Evolutionary conservation across 2,888 invertebrate species (phyloP).

Genomic region (Pachycephus smyrnensis): DNA sequence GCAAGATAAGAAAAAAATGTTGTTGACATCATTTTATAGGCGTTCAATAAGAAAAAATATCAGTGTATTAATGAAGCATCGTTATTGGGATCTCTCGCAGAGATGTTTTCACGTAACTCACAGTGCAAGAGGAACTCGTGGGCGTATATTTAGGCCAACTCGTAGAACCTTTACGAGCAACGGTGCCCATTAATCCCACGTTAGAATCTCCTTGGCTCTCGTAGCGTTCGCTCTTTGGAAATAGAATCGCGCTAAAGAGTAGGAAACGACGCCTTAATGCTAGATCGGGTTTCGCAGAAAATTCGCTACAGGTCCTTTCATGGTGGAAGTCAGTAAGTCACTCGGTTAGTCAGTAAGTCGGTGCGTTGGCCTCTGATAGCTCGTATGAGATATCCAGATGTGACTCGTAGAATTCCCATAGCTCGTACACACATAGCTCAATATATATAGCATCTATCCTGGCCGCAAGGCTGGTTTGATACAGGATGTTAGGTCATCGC

Average conservation of each 20-base stretch:
- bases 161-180: constrained; percentile 51
- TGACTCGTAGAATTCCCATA: constrained; percentile 11
- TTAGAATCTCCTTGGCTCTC: constrained; percentile 21
- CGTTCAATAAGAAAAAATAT: not conserved
- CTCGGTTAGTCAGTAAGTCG: not conserved
- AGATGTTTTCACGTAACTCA: not conserved
- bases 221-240: constrained; percentile 34
- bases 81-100: not conserved
- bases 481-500: constrained; percentile 47
- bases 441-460: not conserved
- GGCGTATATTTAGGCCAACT: constrained; percentile 49
- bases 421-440: constrained; percentile 1
- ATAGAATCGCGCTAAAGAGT: constrained; percentile 37
- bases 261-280: constrained; percentile 36
- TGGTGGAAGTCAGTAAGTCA: not conserved
- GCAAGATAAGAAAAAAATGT: not conserved
- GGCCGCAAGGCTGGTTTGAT: constrained; percentile 20
- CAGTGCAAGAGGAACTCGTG: constrained; percentile 1
- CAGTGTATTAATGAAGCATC: not conserved
- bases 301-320: constrained; percentile 23
- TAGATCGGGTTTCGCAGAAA: constrained; percentile 45
- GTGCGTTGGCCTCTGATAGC: not conserved
- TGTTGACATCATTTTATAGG: not conserved
- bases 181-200: constrained; percentile 50
- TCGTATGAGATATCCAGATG: constrained; percentile 21